These are phyloP conservation scores for Charaxes varanes DNA, from an alignment of 1,140 invertebrate species.

Conservation along the genomic window DNA sequence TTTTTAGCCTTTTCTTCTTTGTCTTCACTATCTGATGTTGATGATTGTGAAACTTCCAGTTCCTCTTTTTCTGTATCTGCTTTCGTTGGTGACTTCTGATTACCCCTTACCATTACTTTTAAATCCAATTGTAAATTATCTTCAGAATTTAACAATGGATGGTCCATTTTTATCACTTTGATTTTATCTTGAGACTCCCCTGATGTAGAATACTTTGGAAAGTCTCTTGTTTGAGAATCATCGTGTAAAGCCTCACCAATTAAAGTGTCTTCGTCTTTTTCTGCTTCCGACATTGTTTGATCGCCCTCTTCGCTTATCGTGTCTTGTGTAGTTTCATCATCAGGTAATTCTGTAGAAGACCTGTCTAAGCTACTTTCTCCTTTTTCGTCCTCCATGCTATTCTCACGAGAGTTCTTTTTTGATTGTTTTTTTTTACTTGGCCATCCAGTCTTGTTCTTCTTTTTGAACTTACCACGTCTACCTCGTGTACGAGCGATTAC, in stretches of 20 bases:
- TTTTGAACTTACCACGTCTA: slow-evolving; percentile 61
- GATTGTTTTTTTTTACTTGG: slow-evolving; percentile 57
- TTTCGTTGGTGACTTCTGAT: slow-evolving; percentile 16
- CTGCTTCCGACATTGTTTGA: slow-evolving; percentile 37
- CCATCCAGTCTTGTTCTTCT: slow-evolving; percentile 72
- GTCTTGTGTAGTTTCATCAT: slow-evolving; percentile 43
- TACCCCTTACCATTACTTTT: slow-evolving; percentile 20
- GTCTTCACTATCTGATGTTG: slow-evolving; percentile 37
- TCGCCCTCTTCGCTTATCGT: slow-evolving; percentile 45
- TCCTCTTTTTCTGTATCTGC: slow-evolving; percentile 20
- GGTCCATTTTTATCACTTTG: slow-evolving; percentile 8
- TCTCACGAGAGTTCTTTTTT: slow-evolving; percentile 41
- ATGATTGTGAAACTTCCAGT: slow-evolving; percentile 26
- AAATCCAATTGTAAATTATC: slow-evolving; percentile 23
- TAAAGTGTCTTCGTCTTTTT: slow-evolving; percentile 30
- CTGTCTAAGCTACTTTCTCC: slow-evolving; percentile 41
- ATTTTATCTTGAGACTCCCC: slow-evolving; percentile 9
- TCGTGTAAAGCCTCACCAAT: slow-evolving; percentile 26
- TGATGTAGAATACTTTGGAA: slow-evolving; percentile 17
- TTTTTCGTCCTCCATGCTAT: slow-evolving; percentile 41
- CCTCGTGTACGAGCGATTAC: slow-evolving; percentile 18
- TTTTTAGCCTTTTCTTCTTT: slow-evolving; percentile 34
- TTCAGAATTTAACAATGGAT: slow-evolving; percentile 6
- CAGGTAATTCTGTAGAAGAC: slow-evolving; percentile 43
- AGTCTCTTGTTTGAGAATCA: slow-evolving; percentile 11